Percentiles rank a stretch among this genome's conserved stretches.
Conservation (phyloP, 2,888 invertebrate genomes). For the Cephus runcator region DNA sequence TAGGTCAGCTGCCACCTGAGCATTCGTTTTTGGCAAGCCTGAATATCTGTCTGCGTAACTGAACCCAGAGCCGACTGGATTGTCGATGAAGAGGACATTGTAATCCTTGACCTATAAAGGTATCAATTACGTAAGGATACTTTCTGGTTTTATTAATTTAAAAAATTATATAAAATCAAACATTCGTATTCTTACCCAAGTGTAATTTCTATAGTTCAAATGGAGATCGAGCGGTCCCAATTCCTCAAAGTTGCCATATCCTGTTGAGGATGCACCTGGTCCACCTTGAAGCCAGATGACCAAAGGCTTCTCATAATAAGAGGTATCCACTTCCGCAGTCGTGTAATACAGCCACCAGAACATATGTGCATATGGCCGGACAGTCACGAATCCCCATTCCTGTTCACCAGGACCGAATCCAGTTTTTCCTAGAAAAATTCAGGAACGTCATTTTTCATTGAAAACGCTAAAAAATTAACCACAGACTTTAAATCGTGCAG, state of each 20-base stretch:
- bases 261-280: constrained; percentile 83
- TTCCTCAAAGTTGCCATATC: constrained; percentile 89
- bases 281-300: constrained; percentile 93
- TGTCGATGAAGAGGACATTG: constrained; percentile 89
- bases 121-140: background rate
- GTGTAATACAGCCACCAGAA: constrained; percentile 91
- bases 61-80: constrained; percentile 90
- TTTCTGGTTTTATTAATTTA: background rate
- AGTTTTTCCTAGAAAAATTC: constrained; percentile 21
- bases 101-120: constrained; percentile 75
- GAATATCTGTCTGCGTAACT: constrained; percentile 76
- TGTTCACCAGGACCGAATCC: constrained; percentile 74
- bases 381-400: constrained; percentile 79
- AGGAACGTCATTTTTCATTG: too few species aligned
- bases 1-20: constrained; percentile 80
- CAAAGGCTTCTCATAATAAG: constrained; percentile 75
- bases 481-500: background rate
- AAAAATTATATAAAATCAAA: background rate
- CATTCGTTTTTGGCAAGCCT: constrained; percentile 70
- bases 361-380: constrained; percentile 81
- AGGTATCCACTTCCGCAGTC: constrained; percentile 70
- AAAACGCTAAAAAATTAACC: background rate
- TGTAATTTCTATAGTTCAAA: constrained; percentile 75
- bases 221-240: constrained; percentile 79
- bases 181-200: constrained; percentile 73